Percentiles rank a stretch among this genome's conserved stretches.
These are phyloP conservation scores for Pituophis catenifer DNA, from an alignment of 2,113 vertebrate species.

Conservation along the genomic window DNA sequence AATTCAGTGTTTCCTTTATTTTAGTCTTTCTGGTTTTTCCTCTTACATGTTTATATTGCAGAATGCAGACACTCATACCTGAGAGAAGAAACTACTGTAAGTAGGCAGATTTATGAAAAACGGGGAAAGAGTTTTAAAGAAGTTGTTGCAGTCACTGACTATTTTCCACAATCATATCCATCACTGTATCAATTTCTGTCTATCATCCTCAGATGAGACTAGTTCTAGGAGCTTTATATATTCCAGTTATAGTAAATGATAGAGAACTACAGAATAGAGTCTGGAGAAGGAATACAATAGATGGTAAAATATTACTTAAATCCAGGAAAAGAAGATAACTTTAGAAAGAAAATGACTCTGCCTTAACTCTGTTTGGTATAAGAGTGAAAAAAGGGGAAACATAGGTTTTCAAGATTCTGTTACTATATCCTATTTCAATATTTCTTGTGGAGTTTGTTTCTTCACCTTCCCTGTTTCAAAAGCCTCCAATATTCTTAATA, in stretches of 20 bases:
- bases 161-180: constrained; percentile 45
- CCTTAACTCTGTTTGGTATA: accelerated
- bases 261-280: background rate
- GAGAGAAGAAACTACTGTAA: constrained; percentile 5
- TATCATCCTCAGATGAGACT: background rate
- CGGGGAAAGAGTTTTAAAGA: constrained; percentile 28
- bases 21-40: constrained; percentile 33
- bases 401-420: background rate
- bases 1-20: background rate
- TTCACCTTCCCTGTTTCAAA: background rate
- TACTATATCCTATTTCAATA: background rate
- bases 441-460: background rate
- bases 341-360: constrained; percentile 6
- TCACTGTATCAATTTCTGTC: constrained; percentile 44
- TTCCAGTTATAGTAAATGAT: constrained; percentile 8
- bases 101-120: constrained; percentile 27
- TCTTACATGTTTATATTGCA: constrained; percentile 16
- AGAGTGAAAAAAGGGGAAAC: constrained; percentile 2
- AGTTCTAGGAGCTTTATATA: constrained; percentile 57
- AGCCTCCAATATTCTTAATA: background rate
- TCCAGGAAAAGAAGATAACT: background rate
- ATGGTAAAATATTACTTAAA: background rate
- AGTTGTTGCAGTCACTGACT: constrained; percentile 45
- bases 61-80: constrained; percentile 34
- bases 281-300: background rate